Evolutionary conservation across 2,888 invertebrate genomes (phyloP).

Genomic region (Eupithecia centaureata): DNA sequence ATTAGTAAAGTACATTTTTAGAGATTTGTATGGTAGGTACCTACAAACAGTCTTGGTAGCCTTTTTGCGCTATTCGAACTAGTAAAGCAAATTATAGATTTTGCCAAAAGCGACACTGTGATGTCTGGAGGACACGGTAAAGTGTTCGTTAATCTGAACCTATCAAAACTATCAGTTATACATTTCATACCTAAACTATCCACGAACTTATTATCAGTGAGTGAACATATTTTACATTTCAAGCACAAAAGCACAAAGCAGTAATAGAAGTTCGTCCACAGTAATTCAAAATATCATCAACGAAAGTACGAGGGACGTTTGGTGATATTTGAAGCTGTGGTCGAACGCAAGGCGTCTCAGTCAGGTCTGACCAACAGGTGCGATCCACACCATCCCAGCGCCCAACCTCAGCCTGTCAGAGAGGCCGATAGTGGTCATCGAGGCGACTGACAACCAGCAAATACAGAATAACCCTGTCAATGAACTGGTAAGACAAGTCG

Average conservation of each 20-base stretch:
- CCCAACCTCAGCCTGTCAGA: slow-evolving; percentile 90
- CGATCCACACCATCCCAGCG: slow-evolving; percentile 94
- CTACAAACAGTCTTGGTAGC: no score
- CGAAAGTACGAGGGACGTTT: background rate
- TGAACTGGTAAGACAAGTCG: slow-evolving; percentile 60
- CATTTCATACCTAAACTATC: no score
- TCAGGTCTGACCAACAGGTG: slow-evolving; percentile 81
- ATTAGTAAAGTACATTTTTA: no score
- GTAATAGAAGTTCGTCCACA: slow-evolving; percentile 42
- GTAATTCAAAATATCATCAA: slow-evolving; percentile 37
- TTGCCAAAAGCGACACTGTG: no score
- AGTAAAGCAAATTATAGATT: no score
- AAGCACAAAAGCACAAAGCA: slow-evolving; percentile 49
- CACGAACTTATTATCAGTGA: background rate
- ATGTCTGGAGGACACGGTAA: no score
- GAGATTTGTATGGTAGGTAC: no score
- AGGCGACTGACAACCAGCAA: slow-evolving; percentile 48
- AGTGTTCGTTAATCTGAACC: no score
- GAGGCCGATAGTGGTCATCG: slow-evolving; percentile 83
- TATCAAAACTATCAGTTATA: no score
- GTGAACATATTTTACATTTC: slow-evolving; percentile 24
- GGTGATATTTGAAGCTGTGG: slow-evolving; percentile 57
- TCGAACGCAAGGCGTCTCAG: slow-evolving; percentile 63
- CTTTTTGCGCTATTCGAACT: no score
- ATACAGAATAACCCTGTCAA: slow-evolving; percentile 43